phyloP scores from a whole-genome alignment of 2,113 vertebrate species.

The Chamaea fasciata region DNA sequence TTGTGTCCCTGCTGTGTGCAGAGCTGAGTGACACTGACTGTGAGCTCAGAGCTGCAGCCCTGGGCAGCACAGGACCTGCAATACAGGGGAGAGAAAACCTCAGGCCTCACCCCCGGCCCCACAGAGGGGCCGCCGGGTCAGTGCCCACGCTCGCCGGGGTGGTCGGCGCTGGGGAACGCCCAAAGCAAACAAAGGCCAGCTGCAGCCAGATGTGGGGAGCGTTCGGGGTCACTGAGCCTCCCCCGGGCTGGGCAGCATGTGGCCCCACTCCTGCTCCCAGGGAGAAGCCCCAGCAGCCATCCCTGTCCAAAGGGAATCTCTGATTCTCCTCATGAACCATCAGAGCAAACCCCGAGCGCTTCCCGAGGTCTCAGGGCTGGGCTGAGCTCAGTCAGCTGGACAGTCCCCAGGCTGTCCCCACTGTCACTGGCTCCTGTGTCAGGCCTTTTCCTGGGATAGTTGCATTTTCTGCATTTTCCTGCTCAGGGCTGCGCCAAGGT shows the following conservation, averaged over 20 bases:
- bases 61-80: neutral
- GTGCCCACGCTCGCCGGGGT: slow-evolving; percentile 58
- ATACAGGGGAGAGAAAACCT: neutral
- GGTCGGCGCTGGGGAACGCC: slow-evolving; percentile 66
- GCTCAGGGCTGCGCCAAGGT: no score
- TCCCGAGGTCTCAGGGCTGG: neutral
- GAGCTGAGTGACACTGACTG: no score
- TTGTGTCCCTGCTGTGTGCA: no score
- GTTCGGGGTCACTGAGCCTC: slow-evolving; percentile 69
- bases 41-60: neutral
- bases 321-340: neutral
- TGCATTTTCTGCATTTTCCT: no score
- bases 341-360: neutral
- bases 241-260: slow-evolving; percentile 43
- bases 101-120: neutral
- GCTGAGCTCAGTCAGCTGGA: neutral
- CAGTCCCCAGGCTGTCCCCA: neutral
- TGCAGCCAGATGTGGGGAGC: slow-evolving; percentile 74
- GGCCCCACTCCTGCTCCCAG: neutral
- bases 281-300: neutral
- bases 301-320: neutral
- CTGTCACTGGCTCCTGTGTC: no score
- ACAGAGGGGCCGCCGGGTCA: neutral
- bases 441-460: no score
- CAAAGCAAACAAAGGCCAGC: slow-evolving; percentile 75